These are phyloP conservation scores for Resseliella maxima DNA, from an alignment of 2,888 invertebrate genomes.

Conservation along the genomic window DNA sequence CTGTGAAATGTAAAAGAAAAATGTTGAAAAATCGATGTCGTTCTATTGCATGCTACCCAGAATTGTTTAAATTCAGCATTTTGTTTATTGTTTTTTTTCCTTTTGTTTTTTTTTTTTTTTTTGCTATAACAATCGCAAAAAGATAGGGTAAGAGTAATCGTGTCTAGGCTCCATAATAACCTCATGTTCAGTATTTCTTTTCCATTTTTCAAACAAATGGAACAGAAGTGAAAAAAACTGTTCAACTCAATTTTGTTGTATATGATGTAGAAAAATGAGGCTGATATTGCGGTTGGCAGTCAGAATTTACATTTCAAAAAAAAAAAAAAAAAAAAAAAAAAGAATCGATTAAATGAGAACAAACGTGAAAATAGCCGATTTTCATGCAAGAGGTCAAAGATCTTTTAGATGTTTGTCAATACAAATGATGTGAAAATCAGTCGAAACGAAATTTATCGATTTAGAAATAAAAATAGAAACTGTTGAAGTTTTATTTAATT, in stretches of 20 bases:
- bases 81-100: neutral
- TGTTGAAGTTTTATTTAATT: neutral
- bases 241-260: neutral
- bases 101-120: neutral
- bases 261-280: slow-evolving; percentile 24
- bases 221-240: neutral
- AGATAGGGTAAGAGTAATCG: slow-evolving; percentile 33
- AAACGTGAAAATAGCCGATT: neutral
- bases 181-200: neutral
- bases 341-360: neutral
- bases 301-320: neutral
- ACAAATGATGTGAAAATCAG: neutral
- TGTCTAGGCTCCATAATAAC: slow-evolving; percentile 28
- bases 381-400: slow-evolving; percentile 44
- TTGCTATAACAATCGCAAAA: neutral
- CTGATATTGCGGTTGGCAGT: neutral
- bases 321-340: no score
- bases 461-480: neutral
- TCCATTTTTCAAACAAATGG: neutral
- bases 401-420: neutral
- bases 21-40: neutral
- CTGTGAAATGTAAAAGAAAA: neutral
- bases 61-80: neutral
- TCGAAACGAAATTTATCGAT: neutral
- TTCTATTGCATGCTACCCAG: neutral